Percentiles rank a stretch among this genome's conserved stretches.
Conservation (phyloP, 2,888 invertebrate species). For the Lamproptera curius region DNA sequence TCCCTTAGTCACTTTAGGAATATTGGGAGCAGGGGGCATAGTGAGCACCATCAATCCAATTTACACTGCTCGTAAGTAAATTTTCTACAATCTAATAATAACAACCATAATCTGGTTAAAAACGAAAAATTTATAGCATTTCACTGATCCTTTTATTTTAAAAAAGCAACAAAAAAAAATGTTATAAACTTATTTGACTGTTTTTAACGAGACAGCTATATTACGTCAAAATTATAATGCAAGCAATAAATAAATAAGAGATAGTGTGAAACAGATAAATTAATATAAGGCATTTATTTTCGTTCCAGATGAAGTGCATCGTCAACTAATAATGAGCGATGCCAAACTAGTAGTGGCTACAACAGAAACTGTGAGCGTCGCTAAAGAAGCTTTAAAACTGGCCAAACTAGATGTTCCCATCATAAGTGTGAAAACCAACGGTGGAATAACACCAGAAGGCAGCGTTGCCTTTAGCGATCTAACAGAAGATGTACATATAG, state of each 20-base stretch:
- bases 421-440: constrained; percentile 63
- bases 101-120: too few relatives aligned
- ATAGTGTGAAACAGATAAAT: too few relatives aligned
- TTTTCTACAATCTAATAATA: too few relatives aligned
- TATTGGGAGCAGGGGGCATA: constrained; percentile 82
- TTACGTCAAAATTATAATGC: too few relatives aligned
- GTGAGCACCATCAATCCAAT: constrained; percentile 86
- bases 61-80: constrained; percentile 81
- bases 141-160: too few relatives aligned
- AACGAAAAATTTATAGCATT: too few relatives aligned
- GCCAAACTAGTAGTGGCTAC: constrained; percentile 82
- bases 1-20: constrained; percentile 81
- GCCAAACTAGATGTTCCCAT: constrained; percentile 74
- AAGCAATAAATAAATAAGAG: too few relatives aligned
- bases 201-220: too few relatives aligned
- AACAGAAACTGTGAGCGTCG: constrained; percentile 63
- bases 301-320: constrained; percentile 83
- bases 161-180: too few relatives aligned
- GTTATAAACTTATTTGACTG: too few relatives aligned
- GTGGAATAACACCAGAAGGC: constrained; percentile 54
- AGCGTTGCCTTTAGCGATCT: constrained; percentile 81
- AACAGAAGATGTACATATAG: constrained; percentile 73
- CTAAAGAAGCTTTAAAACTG: constrained; percentile 68
- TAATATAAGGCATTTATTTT: too few relatives aligned
- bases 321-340: constrained; percentile 79